A percentile compares a stretch with the other conserved stretches of the same genome.
Conservation (phyloP, 2,888 invertebrate species). For the Brenthis ino region DNA sequence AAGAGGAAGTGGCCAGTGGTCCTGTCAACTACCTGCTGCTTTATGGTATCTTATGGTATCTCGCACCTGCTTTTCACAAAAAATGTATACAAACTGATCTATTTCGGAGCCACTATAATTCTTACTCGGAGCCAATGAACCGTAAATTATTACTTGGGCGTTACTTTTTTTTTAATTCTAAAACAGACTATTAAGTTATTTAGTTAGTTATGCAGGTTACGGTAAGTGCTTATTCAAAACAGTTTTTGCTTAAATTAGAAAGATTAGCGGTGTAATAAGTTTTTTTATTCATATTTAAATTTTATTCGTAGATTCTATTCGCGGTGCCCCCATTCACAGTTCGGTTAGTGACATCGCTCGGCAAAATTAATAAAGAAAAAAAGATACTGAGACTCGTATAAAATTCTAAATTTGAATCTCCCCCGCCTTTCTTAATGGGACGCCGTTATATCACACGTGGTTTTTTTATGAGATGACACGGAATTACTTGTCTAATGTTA, state of each 20-base stretch:
- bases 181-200: conserved; percentile 30
- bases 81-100: conserved; percentile 58
- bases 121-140: conserved; percentile 51
- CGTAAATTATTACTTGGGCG: conserved; percentile 58
- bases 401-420: conserved; percentile 77
- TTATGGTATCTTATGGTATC: conserved; percentile 38
- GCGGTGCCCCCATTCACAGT: conserved; percentile 67
- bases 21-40: conserved; percentile 41
- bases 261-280: background rate
- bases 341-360: conserved; percentile 63
- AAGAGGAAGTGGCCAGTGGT: conserved; percentile 66
- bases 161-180: conserved; percentile 46
- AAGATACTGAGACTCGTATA: conserved; percentile 63
- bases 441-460: conserved; percentile 56
- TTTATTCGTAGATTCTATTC: conserved; percentile 49
- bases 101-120: conserved; percentile 55
- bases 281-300: conserved; percentile 7
- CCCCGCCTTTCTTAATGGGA: conserved; percentile 55
- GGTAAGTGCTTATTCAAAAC: background rate
- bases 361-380: conserved; percentile 63
- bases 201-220: background rate
- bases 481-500: conserved; percentile 25
- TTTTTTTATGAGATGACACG: conserved; percentile 43
- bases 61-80: conserved; percentile 74
- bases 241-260: conserved; percentile 10